Conservation (phyloP, 1,140 invertebrate genomes). For the Telenomus remus region DNA sequence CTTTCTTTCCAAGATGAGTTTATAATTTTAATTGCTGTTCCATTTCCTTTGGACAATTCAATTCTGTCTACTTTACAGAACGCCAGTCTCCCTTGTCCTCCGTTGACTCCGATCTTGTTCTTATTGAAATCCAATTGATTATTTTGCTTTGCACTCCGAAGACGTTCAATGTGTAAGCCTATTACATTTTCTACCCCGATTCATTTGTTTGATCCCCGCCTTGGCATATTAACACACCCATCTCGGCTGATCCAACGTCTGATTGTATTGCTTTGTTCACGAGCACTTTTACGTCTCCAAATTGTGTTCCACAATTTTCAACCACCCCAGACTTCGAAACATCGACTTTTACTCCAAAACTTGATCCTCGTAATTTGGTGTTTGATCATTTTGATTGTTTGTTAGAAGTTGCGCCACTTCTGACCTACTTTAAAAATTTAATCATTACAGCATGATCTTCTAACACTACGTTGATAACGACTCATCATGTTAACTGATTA, state of each 20-base stretch:
- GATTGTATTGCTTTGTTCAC: too few relatives aligned
- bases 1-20: too few relatives aligned
- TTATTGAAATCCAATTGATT: background rate
- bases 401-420: background rate
- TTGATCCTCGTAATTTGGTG: too few relatives aligned
- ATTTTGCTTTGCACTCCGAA: background rate
- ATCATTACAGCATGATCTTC: background rate
- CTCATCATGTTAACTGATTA: background rate
- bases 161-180: background rate
- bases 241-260: background rate
- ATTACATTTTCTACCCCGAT: background rate
- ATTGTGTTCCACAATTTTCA: background rate
- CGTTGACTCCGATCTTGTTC: too few relatives aligned
- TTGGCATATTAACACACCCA: background rate
- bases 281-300: too few relatives aligned
- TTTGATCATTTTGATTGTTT: background rate
- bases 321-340: background rate
- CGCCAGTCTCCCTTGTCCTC: too few relatives aligned
- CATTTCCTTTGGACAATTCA: too few relatives aligned
- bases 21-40: too few relatives aligned
- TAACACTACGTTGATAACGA: background rate
- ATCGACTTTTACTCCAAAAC: too few relatives aligned
- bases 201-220: background rate
- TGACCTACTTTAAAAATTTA: conserved; percentile 8
- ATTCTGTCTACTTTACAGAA: too few relatives aligned